phyloP scores from a whole-genome alignment of 2,797 vertebrate species.

The Hybognathus amarus region DNA sequence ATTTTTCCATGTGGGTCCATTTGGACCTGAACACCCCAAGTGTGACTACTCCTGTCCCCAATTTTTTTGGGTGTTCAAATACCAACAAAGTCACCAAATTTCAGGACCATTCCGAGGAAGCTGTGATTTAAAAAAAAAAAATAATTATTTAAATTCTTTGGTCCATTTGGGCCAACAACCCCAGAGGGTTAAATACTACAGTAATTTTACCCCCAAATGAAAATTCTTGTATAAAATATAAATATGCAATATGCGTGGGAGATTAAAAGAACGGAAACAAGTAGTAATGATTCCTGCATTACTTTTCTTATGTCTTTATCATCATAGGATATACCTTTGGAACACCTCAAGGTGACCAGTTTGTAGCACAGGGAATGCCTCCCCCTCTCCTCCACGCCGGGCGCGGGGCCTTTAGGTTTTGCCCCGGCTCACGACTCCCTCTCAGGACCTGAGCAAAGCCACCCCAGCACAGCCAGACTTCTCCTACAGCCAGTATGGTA shows the following conservation, averaged over 20 bases:
- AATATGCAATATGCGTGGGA: background rate
- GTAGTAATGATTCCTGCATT: background rate
- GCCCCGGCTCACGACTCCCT: slow-evolving; percentile 92
- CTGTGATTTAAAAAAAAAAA: no score
- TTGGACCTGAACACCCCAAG: no score
- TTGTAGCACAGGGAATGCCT: slow-evolving; percentile 91
- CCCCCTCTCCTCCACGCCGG: slow-evolving; percentile 93
- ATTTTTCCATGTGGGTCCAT: no score
- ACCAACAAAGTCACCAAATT: no score
- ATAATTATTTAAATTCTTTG: no score
- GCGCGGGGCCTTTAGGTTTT: slow-evolving; percentile 90
- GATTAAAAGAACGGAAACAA: background rate
- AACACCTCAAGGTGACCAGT: slow-evolving; percentile 95
- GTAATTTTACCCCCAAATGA: background rate
- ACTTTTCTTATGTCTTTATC: background rate
- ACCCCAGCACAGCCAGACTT: slow-evolving; percentile 95
- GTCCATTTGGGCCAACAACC: no score
- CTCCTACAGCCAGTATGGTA: slow-evolving; percentile 97
- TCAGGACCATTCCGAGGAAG: no score
- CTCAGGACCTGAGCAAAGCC: slow-evolving; percentile 99
- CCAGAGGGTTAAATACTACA: no score
- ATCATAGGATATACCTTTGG: slow-evolving; percentile 92
- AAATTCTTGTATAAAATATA: background rate
- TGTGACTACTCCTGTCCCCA: no score
- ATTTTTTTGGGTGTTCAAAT: no score